Evolutionary conservation across 2,113 vertebrate genomes (phyloP), one percentile per base, ranked within the genome.

Genomic region (Eptesicus fuscus): DNA sequence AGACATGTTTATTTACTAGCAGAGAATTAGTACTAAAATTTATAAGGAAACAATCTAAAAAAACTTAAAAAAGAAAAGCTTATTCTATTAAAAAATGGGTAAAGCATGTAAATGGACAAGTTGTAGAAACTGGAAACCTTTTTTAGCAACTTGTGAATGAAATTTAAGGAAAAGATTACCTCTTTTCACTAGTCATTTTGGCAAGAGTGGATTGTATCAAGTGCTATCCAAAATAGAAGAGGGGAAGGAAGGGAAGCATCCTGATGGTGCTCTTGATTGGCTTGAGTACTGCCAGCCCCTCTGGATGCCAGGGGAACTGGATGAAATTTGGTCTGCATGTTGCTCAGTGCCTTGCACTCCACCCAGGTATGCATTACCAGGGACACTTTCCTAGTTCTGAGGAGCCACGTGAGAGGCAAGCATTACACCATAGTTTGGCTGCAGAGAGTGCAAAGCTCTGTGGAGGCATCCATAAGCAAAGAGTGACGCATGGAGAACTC

Each of bases 281-380:
- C 2, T 0, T 1, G 3, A 51, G 7, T 35, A 35, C 40, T 89
- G 2, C 65, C 77, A 37, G 7, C 0, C 17, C 13, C 1, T 8
- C 10, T 1, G 1, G 32, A n/a, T 40, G 32, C 47, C 28, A 5
- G 40, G 14, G 4, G 14, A 7, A 32, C 9, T 16, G 20, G 49
- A 7, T 70, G 28, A 63, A 13, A 35, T 47, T 63, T 0, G 2
- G 13, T 40, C 61, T 76, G 22, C 2, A 1, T 30, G 47, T 18
- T 47, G 12, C 30, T 17, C 18, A 2, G 6, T 6, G n/a, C 37
- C 63, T 35, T 53, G 2, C 12, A 4, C 7, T 32, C 4, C 14
- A 17, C 49, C 3, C 2, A 20, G 11, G 4, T 1, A 1, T 37
- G 4, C 1, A 5, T 35, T n/a, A 1, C 6, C 14, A 49, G 70